Evolutionary conservation across 2,888 invertebrate species (phyloP).

Genomic region (Nemurella pictetii): DNA sequence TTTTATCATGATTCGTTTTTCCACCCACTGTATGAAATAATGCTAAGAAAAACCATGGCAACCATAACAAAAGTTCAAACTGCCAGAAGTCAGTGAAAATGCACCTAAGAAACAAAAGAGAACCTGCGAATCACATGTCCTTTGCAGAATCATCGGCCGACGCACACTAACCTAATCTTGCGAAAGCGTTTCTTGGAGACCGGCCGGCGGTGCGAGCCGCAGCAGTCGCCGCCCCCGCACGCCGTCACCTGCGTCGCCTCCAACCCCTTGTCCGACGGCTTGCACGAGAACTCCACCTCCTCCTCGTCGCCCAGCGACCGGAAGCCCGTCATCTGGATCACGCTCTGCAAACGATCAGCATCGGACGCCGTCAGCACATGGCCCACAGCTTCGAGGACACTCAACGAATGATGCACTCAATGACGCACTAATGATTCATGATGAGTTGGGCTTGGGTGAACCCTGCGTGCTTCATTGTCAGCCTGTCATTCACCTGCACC

Average conservation of each 20-base stretch:
- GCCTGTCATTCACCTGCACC: too few relatives aligned
- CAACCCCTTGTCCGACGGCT: constrained; percentile 80
- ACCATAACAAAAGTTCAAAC: too few relatives aligned
- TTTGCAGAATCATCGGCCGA: not conserved
- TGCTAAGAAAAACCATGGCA: too few relatives aligned
- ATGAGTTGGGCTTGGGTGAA: too few relatives aligned
- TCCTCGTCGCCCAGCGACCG: constrained; percentile 86
- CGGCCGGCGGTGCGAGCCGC: constrained; percentile 81
- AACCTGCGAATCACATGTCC: not conserved
- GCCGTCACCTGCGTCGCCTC: constrained; percentile 87
- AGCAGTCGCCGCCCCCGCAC: constrained; percentile 74
- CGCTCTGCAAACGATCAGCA: constrained; percentile 68
- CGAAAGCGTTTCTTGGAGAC: constrained; percentile 79
- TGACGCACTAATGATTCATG: too few relatives aligned
- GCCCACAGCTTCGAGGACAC: too few relatives aligned
- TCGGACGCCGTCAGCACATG: not conserved
- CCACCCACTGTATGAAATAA: too few relatives aligned
- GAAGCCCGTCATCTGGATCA: constrained; percentile 89
- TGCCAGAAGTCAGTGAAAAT: too few relatives aligned
- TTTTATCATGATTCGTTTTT: too few relatives aligned
- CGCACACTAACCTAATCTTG: constrained; percentile 71
- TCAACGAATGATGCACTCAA: too few relatives aligned
- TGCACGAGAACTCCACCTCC: constrained; percentile 84
- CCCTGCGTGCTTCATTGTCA: too few relatives aligned
- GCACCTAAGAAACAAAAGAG: too few relatives aligned